Evolutionary conservation across 2,797 vertebrate genomes (phyloP).

Genomic region (Galago senegalensis): DNA sequence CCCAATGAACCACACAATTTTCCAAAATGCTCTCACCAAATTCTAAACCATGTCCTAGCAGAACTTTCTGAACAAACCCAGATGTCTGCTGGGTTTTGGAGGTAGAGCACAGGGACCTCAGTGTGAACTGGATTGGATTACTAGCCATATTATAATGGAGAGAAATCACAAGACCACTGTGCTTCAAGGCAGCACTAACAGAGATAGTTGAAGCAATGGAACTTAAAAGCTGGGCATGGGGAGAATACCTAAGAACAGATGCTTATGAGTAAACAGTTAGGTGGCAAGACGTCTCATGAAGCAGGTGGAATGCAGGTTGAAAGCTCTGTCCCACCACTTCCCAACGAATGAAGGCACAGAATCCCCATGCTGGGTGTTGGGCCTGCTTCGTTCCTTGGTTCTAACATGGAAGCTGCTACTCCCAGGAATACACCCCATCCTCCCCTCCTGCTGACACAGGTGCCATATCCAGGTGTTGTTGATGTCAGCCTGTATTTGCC

Average conservation of each 20-base stretch:
- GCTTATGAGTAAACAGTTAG: neutral
- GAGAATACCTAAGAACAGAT: neutral
- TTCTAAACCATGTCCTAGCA: neutral
- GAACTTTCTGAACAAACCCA: neutral
- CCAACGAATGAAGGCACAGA: neutral
- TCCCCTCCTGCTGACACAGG: neutral
- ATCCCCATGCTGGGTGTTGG: neutral
- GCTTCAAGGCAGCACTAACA: neutral
- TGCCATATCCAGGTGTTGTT: neutral
- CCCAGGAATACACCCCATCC: neutral
- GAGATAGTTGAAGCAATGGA: neutral
- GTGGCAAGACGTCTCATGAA: neutral
- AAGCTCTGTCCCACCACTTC: neutral
- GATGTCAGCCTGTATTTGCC: neutral
- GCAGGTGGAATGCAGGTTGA: neutral
- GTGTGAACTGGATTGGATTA: neutral
- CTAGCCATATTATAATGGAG: neutral
- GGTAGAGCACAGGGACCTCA: neutral
- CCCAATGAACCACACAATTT: neutral
- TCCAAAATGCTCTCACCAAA: neutral
- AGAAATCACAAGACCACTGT: neutral
- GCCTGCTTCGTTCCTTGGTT: neutral
- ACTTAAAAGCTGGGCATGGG: neutral
- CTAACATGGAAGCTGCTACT: conserved; percentile 38
- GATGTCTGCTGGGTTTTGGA: neutral